These are phyloP conservation scores for Pygoscelis adeliae DNA, from an alignment of 2,113 vertebrate genomes.

Conservation along the genomic window DNA sequence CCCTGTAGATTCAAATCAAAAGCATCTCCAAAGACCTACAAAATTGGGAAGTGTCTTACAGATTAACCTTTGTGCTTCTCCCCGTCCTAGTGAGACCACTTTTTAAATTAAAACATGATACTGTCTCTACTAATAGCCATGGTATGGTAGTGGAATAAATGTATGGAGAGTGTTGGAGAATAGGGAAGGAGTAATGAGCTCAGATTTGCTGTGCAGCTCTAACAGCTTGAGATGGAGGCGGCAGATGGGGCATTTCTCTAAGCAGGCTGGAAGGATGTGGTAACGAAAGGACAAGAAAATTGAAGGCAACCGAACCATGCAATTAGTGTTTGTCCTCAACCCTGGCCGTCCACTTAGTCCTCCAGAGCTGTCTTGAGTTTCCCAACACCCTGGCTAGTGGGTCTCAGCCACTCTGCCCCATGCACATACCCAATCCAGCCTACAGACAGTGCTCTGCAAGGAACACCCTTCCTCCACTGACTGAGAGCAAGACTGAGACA, in stretches of 20 bases:
- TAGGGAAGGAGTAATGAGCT: constrained; percentile 39
- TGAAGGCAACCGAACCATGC: not conserved
- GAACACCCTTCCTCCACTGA: not conserved
- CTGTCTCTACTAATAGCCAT: not conserved
- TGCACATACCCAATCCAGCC: not conserved
- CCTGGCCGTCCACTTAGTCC: constrained; percentile 27
- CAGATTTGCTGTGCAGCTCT: not conserved
- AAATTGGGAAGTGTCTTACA: not conserved
- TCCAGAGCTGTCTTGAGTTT: constrained; percentile 1
- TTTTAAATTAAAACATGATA: not conserved
- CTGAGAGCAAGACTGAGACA: not conserved
- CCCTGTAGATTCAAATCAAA: not conserved
- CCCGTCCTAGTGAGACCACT: not conserved
- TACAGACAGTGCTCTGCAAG: not conserved
- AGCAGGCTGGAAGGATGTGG: constrained; percentile 14
- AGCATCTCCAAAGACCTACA: not conserved
- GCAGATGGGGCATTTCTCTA: constrained; percentile 1
- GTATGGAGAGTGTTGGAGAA: constrained; percentile 41
- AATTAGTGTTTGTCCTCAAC: not conserved
- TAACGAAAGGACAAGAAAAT: constrained; percentile 44
- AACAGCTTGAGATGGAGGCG: constrained; percentile 35
- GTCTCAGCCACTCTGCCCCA: not conserved
- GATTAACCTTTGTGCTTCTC: not conserved
- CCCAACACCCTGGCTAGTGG: not conserved
- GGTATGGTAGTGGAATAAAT: constrained; percentile 48